A percentile compares a stretch with the other conserved stretches of the same genome.
These are phyloP conservation scores for Hermetia illucens DNA, from an alignment of 1,140 invertebrate species.

Conservation along the genomic window DNA sequence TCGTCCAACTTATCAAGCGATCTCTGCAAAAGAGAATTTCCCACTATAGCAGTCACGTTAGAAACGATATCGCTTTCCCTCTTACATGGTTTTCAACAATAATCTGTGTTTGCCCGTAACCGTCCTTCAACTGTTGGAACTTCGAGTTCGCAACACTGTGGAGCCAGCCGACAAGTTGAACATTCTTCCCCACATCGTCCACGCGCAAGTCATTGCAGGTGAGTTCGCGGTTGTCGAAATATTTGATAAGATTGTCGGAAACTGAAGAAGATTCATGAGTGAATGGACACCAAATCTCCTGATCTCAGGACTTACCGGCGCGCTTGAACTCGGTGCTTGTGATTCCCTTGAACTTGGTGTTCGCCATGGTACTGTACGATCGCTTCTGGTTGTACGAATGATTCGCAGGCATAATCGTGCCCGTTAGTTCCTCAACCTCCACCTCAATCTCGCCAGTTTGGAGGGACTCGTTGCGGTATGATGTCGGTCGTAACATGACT, in stretches of 20 bases:
- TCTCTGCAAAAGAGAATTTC: constrained; percentile 2
- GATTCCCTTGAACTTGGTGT: constrained; percentile 21
- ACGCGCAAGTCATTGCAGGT: constrained; percentile 54
- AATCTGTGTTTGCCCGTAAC: constrained; percentile 59
- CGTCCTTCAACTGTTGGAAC: constrained; percentile 59
- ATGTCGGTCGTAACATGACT: constrained; percentile 22
- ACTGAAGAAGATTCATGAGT: constrained; percentile 11
- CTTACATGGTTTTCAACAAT: constrained; percentile 43
- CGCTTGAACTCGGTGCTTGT: constrained; percentile 29
- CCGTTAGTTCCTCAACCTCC: constrained; percentile 26
- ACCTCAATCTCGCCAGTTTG: constrained; percentile 32
- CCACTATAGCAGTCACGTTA: constrained; percentile 9
- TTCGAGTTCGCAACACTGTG: constrained; percentile 43
- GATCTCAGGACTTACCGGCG: constrained; percentile 15
- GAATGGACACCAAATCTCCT: constrained; percentile 1
- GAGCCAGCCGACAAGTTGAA: constrained; percentile 63
- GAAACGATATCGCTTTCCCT: constrained; percentile 24
- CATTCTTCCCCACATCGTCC: constrained; percentile 44
- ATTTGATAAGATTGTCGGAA: constrained; percentile 27
- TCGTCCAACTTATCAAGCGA: no score
- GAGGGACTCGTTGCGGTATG: constrained; percentile 29
- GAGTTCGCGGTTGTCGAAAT: constrained; percentile 44
- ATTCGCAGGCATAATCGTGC: constrained; percentile 22
- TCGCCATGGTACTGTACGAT: constrained; percentile 21
- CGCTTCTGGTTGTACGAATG: constrained; percentile 21